A percentile compares a stretch with the other conserved stretches of the same genome.
Evolutionary conservation across 2,888 invertebrate species (phyloP).

Genomic region (Netelia melanura): DNA sequence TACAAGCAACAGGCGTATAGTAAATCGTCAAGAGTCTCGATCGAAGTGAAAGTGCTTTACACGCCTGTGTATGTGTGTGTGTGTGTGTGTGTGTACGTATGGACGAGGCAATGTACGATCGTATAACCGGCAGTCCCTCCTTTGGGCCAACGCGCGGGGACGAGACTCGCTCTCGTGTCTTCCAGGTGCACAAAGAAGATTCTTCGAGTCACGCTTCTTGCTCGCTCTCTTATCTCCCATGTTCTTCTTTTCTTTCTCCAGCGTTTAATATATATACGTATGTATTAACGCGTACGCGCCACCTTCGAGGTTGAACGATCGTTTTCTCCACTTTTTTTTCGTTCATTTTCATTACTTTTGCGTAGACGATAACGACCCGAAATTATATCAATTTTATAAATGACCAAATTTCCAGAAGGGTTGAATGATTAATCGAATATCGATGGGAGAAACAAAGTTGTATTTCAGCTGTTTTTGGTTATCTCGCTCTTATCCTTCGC

Average conservation of each 20-base stretch:
- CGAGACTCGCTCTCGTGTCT: constrained; percentile 29
- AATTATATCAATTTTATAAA: no score
- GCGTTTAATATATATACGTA: not conserved
- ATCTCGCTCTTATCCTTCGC: no score
- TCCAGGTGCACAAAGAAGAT: constrained; percentile 62
- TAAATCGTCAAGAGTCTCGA: constrained; percentile 53
- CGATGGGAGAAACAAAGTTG: no score
- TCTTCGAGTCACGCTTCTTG: constrained; percentile 7
- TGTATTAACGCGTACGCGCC: not conserved
- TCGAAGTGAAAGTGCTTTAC: constrained; percentile 61
- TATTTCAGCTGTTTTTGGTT: no score
- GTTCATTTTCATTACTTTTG: no score
- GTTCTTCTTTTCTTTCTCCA: constrained; percentile 2
- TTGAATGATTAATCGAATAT: no score
- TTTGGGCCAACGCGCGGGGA: constrained; percentile 6
- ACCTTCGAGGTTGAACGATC: no score
- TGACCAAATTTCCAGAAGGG: no score
- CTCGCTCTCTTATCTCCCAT: constrained; percentile 2
- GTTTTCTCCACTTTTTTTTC: no score
- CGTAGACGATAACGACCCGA: no score
- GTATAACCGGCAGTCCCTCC: constrained; percentile 39
- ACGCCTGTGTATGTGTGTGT: constrained; percentile 6
- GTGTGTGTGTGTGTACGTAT: constrained; percentile 9
- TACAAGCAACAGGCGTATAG: not conserved
- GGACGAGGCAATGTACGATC: constrained; percentile 8